Evolutionary conservation across 1,140 invertebrate genomes (phyloP).

Genomic region (Drosophila nebulosa): DNA sequence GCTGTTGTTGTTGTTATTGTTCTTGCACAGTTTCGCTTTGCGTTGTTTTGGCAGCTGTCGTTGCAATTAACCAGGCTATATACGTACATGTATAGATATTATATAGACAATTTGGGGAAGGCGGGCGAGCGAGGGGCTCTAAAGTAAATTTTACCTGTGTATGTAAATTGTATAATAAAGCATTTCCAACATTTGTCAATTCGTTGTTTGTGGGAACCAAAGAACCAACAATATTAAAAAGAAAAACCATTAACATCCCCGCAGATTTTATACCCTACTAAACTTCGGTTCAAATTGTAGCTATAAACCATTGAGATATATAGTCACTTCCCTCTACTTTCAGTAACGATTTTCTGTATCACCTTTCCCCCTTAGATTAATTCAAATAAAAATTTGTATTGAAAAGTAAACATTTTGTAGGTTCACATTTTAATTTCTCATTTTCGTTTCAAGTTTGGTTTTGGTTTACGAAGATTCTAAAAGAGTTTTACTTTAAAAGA

Average conservation of each 20-base stretch:
- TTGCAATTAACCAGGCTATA: constrained; percentile 75
- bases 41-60: constrained; percentile 76
- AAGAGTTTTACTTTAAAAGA: no score
- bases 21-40: constrained; percentile 58
- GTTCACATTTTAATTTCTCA: no score
- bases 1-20: constrained; percentile 46
- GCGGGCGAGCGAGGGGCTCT: constrained; percentile 26
- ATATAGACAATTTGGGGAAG: constrained; percentile 45
- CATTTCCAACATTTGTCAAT: constrained; percentile 28
- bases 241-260: not conserved
- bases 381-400: no score
- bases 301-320: no score
- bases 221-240: not conserved
- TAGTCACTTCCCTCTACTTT: no score
- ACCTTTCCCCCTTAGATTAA: no score
- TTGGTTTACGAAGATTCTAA: no score
- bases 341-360: no score
- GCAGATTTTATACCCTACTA: no score
- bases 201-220: constrained; percentile 25
- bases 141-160: constrained; percentile 57
- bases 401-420: no score
- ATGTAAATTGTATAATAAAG: not conserved
- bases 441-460: no score
- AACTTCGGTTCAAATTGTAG: no score
- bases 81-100: not conserved